Base-by-base conservation (phyloP, 2,113 vertebrate genomes). In the Bucco capensis region DNA sequence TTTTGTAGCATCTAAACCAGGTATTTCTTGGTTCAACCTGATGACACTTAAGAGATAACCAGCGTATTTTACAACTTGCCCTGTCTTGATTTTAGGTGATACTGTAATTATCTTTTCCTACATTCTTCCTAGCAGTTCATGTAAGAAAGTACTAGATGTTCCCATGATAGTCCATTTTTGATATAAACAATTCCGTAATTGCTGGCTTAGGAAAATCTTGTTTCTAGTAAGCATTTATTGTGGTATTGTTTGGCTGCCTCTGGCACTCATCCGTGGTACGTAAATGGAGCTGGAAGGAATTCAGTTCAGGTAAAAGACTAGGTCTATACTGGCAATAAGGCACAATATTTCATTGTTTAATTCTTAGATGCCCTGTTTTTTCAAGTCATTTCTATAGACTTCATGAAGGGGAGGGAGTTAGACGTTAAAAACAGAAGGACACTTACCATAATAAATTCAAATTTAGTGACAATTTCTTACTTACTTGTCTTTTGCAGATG, bases 41-140 rank as follows among this genome's bases (percentile, higher is more conserved):
- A 49, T 70, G 88, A 85, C 51, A 62, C 2, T 0, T 21, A 25
- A 74, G 47, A 85, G 66, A 66, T 3, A 88, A 89, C 15, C 22
- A 46, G 46, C 3, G 0, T 19, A 25, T 42, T 85, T 86, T 78
- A 80, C 83, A 71, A 24, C 46, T 71, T 3, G 31, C 81, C 61
- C 65, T 71, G 33, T 81, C 73, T 78, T 84, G 65, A 53, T 83
- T 81, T 72, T 69, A 69, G 76, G 53, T 17, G 17, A 74, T 69
- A 56, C 31, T 75, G 42, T 89, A 83, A 88, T 90, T 86, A 81
- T 57, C 46, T 75, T 94, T 94, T 89, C 93, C 88, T 91, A 50
- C 81, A 69, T 61, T 76, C 67, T 44, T 93, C 94, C 86, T 88
- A 96, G 76, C 65, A 64, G 72, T 51, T 92, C 72, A 56, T 33